Evolutionary conservation across 2,113 vertebrate species (phyloP).

Genomic region (Eublepharis macularius): DNA sequence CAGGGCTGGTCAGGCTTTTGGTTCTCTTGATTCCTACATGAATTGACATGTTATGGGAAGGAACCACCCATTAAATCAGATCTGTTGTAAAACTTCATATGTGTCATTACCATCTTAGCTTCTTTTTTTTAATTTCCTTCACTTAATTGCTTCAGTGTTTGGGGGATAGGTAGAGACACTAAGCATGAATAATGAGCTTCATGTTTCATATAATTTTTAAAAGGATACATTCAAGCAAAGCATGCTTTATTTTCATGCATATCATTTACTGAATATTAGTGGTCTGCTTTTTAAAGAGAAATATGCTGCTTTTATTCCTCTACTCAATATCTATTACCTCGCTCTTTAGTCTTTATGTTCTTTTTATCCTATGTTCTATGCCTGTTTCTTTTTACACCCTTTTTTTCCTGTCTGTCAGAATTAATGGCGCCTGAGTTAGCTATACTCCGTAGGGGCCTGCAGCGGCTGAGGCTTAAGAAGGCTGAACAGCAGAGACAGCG

Average conservation of each 20-base stretch:
- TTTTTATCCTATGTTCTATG: conserved; percentile 45
- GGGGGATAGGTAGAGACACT: not conserved
- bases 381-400: conserved; percentile 45
- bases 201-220: conserved; percentile 4
- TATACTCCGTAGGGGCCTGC: conserved; percentile 97
- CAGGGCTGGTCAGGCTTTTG: not conserved
- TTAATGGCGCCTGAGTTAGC: conserved; percentile 92
- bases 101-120: not conserved
- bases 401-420: conserved; percentile 80
- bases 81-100: not conserved
- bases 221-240: conserved; percentile 1
- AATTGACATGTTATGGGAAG: not conserved
- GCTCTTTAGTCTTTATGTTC: conserved; percentile 48
- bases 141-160: conserved; percentile 25
- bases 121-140: conserved; percentile 22
- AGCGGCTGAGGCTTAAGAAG: conserved; percentile 91
- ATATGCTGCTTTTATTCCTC: conserved; percentile 28
- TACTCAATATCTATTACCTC: conserved; percentile 31
- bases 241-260: not conserved
- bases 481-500: conserved; percentile 91
- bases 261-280: not conserved
- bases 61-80: not conserved
- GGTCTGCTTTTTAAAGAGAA: conserved; percentile 5
- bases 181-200: not conserved
- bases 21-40: not conserved